These are phyloP conservation scores for Etheostoma perlongum DNA, from an alignment of 2,797 vertebrate species.

Conservation along the genomic window DNA sequence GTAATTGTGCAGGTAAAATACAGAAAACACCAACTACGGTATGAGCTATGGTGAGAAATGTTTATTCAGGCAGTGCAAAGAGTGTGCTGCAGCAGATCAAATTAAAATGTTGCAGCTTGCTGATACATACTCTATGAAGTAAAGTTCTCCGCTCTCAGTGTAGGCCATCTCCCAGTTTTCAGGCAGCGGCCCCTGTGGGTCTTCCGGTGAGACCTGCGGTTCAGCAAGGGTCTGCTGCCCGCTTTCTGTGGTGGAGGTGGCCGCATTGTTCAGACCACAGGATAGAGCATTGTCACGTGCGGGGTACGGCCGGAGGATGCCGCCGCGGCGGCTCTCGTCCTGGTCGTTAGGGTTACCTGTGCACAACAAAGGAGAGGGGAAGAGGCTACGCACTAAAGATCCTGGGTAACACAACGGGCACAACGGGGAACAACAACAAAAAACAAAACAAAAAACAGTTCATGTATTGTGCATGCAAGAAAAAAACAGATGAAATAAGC, in stretches of 20 bases:
- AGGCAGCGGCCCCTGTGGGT: constrained; percentile 94
- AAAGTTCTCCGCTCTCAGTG: constrained; percentile 98
- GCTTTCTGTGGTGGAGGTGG: constrained; percentile 91
- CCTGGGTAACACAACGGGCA: constrained; percentile 75
- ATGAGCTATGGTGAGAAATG: constrained; percentile 47
- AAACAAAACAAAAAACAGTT: constrained; percentile 55
- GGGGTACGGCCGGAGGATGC: constrained; percentile 81
- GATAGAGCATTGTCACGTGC: constrained; percentile 86
- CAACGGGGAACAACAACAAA: constrained; percentile 53
- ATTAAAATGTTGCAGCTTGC: constrained; percentile 11
- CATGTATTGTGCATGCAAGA: constrained; percentile 61
- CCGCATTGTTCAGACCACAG: constrained; percentile 87
- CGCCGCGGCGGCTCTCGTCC: constrained; percentile 87
- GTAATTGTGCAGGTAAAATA: constrained; percentile 70
- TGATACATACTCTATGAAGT: constrained; percentile 97
- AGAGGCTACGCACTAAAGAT: constrained; percentile 86
- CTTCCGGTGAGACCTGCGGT: constrained; percentile 90
- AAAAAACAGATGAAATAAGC: constrained; percentile 27
- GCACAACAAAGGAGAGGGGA: constrained; percentile 84
- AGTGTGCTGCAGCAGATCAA: constrained; percentile 13
- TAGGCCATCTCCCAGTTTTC: constrained; percentile 99
- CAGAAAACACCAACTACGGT: constrained; percentile 50
- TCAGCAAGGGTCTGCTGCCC: constrained; percentile 95
- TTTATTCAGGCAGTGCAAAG: constrained; percentile 36
- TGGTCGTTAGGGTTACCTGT: constrained; percentile 95